Conservation (phyloP, 2,113 vertebrate genomes). For the Nesogale talazaci region DNA sequence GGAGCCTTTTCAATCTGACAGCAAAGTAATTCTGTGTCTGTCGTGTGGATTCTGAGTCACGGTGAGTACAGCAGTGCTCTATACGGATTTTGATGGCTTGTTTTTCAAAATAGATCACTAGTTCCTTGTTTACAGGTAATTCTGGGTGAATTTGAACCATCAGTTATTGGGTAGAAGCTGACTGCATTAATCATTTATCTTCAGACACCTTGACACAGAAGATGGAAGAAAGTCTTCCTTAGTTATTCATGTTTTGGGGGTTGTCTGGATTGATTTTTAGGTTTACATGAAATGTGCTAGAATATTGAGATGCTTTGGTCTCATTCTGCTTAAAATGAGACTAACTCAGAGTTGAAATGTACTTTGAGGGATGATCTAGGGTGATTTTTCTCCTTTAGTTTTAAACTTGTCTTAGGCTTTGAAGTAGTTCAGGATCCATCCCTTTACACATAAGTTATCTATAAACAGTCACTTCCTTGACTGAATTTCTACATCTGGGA, state of each 20-base stretch:
- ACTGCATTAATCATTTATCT: neutral
- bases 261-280: conserved; percentile 8
- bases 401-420: conserved; percentile 1
- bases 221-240: neutral
- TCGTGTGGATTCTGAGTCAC: neutral
- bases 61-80: neutral
- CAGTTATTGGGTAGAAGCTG: neutral
- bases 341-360: neutral
- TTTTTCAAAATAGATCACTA: neutral
- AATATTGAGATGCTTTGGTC: conserved; percentile 2
- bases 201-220: neutral
- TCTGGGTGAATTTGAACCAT: neutral
- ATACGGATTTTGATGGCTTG: neutral
- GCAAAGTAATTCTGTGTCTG: neutral
- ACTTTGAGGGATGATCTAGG: neutral
- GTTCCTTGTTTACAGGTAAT: neutral
- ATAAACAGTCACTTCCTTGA: neutral
- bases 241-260: neutral
- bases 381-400: conserved; percentile 19
- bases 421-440: neutral
- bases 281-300: neutral
- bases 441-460: neutral
- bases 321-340: neutral
- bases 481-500: conserved; percentile 7
- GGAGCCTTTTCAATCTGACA: neutral